Evolutionary conservation across 2,888 invertebrate genomes (phyloP).

Genomic region (Synergus japonicus): DNA sequence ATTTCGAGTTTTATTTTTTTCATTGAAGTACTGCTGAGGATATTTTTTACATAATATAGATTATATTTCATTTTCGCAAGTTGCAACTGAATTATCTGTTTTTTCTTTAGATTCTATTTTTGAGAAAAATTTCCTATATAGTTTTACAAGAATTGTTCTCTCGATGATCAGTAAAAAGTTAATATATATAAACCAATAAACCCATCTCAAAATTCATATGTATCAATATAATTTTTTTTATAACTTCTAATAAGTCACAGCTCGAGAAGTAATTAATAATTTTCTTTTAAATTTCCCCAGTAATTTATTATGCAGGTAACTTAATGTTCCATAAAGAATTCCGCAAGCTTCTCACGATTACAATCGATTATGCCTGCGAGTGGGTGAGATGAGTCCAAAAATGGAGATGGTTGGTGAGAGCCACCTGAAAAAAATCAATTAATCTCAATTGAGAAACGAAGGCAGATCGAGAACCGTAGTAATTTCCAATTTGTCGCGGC

Average conservation of each 20-base stretch:
- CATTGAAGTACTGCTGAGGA: neutral
- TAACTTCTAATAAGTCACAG: neutral
- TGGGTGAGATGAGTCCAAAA: slow-evolving; percentile 28
- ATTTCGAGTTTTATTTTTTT: slow-evolving; percentile 4
- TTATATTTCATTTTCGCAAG: neutral
- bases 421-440: slow-evolving; percentile 64
- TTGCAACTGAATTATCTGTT: too few species aligned
- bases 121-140: too few species aligned
- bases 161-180: too few species aligned
- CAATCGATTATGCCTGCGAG: slow-evolving; percentile 25
- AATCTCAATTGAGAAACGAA: slow-evolving; percentile 62
- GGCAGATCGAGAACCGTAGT: slow-evolving; percentile 51
- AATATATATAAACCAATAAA: too few species aligned
- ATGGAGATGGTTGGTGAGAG: neutral
- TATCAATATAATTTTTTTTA: neutral
- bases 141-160: too few species aligned
- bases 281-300: neutral
- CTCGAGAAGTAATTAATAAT: neutral
- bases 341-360: neutral
- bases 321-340: neutral
- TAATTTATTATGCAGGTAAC: neutral
- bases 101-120: too few species aligned
- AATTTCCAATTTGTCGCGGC: slow-evolving; percentile 76
- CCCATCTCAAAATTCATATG: neutral
- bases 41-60: slow-evolving; percentile 4